Evolutionary conservation across 2,113 vertebrate genomes (phyloP).

Genomic region (Electrona antarctica): DNA sequence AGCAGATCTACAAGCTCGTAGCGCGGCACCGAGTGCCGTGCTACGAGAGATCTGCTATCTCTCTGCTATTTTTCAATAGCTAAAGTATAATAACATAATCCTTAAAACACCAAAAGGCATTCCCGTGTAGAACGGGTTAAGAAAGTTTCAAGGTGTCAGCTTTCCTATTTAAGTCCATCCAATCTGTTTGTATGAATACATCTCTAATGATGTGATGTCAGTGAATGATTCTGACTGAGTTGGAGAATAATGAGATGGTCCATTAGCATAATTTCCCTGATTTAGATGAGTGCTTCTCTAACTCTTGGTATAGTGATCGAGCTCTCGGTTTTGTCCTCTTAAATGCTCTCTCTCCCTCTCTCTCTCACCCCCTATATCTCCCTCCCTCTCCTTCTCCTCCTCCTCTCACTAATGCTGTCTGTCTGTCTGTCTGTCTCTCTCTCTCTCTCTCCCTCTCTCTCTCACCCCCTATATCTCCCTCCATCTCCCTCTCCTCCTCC

Average conservation of each 20-base stretch:
- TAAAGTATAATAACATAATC: too few relatives aligned
- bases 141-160: conserved; percentile 63
- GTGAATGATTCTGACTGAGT: conserved; percentile 69
- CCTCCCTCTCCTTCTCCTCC: conserved; percentile 7
- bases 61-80: too few relatives aligned
- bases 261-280: conserved; percentile 82
- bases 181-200: conserved; percentile 76
- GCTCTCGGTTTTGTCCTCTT: conserved; percentile 63
- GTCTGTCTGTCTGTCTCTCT: neutral
- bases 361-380: neutral
- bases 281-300: conserved; percentile 80
- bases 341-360: conserved; percentile 37
- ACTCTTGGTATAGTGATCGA: conserved; percentile 59
- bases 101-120: too few relatives aligned
- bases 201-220: conserved; percentile 76
- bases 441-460: too few relatives aligned
- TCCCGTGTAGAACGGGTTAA: conserved; percentile 7
- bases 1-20: too few relatives aligned
- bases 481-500: too few relatives aligned
- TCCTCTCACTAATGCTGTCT: neutral
- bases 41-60: too few relatives aligned
- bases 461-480: too few relatives aligned
- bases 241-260: conserved; percentile 75
- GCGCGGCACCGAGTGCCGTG: too few relatives aligned
- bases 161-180: conserved; percentile 62